Evolutionary conservation across 2,113 vertebrate genomes (phyloP).

Genomic region (Ellobius talpinus): DNA sequence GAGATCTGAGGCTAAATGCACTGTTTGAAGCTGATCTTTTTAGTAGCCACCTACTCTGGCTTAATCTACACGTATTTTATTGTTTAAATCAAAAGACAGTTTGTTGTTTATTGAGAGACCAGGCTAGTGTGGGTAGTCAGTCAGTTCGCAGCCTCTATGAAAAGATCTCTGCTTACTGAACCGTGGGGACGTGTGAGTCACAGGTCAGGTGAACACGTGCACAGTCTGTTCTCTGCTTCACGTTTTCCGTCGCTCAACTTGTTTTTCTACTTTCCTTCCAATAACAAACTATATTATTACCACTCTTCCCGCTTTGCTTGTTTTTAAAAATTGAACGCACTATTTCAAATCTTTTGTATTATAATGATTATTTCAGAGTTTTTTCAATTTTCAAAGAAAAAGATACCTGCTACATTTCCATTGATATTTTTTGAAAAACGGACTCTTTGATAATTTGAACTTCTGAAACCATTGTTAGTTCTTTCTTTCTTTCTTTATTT

Average conservation of each 20-base stretch:
- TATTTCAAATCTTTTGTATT: background rate
- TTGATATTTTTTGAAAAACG: background rate
- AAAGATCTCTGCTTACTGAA: background rate
- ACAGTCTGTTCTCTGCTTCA: background rate
- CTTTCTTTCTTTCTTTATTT: background rate
- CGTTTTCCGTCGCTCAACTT: background rate
- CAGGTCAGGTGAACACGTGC: no score
- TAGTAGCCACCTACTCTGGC: constrained; percentile 20
- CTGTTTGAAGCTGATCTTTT: constrained; percentile 18
- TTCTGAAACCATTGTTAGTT: background rate
- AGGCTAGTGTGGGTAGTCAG: background rate
- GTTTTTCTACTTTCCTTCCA: background rate
- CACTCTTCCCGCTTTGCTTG: background rate
- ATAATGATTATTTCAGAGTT: background rate
- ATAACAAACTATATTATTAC: background rate
- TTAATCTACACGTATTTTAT: background rate
- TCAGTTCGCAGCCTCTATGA: background rate
- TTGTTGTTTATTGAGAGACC: background rate
- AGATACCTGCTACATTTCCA: background rate
- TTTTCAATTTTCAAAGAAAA: background rate
- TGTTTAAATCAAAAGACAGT: background rate
- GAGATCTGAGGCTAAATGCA: background rate
- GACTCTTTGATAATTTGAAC: background rate
- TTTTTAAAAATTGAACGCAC: background rate
- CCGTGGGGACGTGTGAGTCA: background rate